phyloP scores from a whole-genome alignment of 2,888 invertebrate genomes.

The Lacanobia wlatinum region DNA sequence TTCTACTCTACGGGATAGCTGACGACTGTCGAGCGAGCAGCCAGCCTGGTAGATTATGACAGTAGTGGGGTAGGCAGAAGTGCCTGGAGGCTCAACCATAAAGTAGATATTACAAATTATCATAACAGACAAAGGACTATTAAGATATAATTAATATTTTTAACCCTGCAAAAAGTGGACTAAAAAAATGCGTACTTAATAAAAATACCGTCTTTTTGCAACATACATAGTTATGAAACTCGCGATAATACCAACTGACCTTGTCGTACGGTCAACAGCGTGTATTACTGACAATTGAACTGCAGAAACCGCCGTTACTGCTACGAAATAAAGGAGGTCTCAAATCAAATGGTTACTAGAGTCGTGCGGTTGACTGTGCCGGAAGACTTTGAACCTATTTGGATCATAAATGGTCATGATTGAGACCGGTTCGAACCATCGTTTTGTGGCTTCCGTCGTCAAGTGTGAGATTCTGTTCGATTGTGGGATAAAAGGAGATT shows the following conservation, averaged over 20 bases:
- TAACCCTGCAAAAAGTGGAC: conserved; percentile 11
- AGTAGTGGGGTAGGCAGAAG: not conserved
- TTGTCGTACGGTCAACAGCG: conserved; percentile 22
- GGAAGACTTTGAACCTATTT: conserved; percentile 55
- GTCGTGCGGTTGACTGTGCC: not conserved
- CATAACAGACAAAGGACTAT: conserved; percentile 31
- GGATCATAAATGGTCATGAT: conserved; percentile 45
- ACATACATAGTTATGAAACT: conserved; percentile 21
- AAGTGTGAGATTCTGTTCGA: conserved; percentile 31
- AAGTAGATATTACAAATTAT: conserved; percentile 16
- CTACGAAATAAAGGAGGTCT: not conserved
- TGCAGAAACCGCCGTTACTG: conserved; percentile 2
- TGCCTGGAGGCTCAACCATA: not conserved
- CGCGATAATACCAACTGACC: conserved; percentile 37
- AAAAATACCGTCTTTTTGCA: conserved; percentile 9
- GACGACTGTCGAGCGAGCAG: conserved; percentile 30
- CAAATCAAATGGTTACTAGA: not conserved
- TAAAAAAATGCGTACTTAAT: not conserved
- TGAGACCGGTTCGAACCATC: conserved; percentile 40
- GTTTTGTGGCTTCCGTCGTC: conserved; percentile 44
- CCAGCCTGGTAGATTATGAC: conserved; percentile 18
- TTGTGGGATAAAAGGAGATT: conserved; percentile 27
- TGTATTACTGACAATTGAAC: conserved; percentile 3
- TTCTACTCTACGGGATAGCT: conserved; percentile 62
- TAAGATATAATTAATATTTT: conserved; percentile 16